These are phyloP conservation scores for Pecten maximus DNA, from an alignment of 2,888 invertebrate species.

Conservation along the genomic window DNA sequence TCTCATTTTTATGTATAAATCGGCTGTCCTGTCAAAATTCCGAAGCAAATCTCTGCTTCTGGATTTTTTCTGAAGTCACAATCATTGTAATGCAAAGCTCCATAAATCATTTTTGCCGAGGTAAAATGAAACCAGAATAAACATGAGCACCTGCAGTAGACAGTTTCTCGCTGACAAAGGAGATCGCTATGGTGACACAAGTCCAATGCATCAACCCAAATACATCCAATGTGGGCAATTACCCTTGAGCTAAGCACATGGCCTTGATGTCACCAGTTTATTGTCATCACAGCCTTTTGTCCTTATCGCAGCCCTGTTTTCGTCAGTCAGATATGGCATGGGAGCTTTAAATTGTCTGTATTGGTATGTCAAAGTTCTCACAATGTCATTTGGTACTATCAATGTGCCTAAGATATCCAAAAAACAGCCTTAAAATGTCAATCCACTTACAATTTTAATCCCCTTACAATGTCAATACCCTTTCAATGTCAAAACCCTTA, in stretches of 20 bases:
- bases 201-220: not conserved
- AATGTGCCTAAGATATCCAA: no score
- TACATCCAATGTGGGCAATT: not conserved
- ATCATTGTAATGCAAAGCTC: slow-evolving; percentile 23
- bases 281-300: not conserved
- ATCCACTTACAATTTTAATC: no score
- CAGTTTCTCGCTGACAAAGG: not conserved
- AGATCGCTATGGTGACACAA: not conserved
- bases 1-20: slow-evolving; percentile 4
- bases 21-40: not conserved
- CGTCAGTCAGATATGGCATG: no score
- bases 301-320: not conserved
- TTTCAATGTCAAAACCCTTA: no score
- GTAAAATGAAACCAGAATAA: not conserved
- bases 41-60: not conserved
- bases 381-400: no score
- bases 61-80: not conserved
- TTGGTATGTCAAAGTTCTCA: no score
- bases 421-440: no score
- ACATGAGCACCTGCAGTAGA: not conserved
- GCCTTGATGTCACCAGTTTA: not conserved
- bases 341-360: not conserved
- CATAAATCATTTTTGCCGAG: not conserved
- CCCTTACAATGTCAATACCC: no score
- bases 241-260: not conserved